phyloP scores from a whole-genome alignment of 2,797 vertebrate genomes.

The Lepilemur septentrionalis region DNA sequence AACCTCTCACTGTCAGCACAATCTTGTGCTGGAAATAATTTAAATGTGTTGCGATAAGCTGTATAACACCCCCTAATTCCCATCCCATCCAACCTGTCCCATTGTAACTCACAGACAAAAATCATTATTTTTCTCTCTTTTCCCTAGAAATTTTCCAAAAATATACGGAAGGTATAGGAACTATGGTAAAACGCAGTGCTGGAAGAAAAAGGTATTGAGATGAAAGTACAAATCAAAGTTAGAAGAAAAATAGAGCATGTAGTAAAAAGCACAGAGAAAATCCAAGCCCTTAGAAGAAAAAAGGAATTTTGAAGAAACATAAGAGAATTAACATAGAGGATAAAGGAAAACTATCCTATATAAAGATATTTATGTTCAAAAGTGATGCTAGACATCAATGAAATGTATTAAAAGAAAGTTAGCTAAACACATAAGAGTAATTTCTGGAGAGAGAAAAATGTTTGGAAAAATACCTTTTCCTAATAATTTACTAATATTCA shows the following conservation, averaged over 20 bases:
- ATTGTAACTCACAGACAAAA: not conserved
- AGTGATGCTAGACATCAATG: not conserved
- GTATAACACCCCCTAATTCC: constrained; percentile 21
- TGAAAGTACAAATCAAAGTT: not conserved
- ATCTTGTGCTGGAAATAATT: constrained; percentile 50
- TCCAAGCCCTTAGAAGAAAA: not conserved
- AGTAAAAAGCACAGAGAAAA: constrained; percentile 22
- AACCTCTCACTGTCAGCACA: constrained; percentile 24
- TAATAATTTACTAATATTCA: not conserved
- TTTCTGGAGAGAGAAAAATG: not conserved
- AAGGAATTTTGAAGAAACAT: not conserved
- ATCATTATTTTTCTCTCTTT: not conserved
- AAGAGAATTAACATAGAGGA: not conserved
- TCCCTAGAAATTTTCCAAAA: constrained; percentile 22
- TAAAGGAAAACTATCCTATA: not conserved
- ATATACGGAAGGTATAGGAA: not conserved
- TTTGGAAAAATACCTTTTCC: not conserved
- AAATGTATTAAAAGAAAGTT: not conserved
- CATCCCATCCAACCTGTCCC: not conserved
- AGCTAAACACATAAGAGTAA: not conserved
- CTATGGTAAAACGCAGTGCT: not conserved
- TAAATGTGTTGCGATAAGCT: not conserved
- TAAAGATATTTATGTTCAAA: not conserved
- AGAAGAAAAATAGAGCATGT: not conserved
- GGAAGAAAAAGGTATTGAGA: not conserved